Percentiles rank a stretch among this genome's conserved stretches.
Conservation (phyloP, 1,140 invertebrate species). For the Pseudomyrmex cubaensis region DNA sequence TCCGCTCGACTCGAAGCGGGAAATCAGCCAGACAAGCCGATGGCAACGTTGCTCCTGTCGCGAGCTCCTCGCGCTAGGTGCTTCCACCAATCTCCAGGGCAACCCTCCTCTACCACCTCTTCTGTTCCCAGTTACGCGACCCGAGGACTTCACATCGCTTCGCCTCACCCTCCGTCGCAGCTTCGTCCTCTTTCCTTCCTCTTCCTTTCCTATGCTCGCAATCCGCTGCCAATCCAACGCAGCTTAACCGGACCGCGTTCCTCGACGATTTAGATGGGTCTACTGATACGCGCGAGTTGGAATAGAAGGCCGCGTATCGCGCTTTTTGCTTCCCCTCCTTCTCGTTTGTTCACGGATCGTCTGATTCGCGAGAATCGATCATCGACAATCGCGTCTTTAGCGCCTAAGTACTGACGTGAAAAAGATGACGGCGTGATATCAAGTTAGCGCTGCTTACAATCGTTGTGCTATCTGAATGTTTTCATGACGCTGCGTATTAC, state of each 20-base stretch:
- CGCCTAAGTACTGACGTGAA: conserved; percentile 39
- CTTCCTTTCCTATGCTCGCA: conserved; percentile 24
- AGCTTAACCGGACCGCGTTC: conserved; percentile 38
- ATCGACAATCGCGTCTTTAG: conserved; percentile 44
- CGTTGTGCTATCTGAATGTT: conserved; percentile 40
- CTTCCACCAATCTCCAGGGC: conserved; percentile 58
- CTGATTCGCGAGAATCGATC: conserved; percentile 20
- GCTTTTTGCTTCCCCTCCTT: not conserved
- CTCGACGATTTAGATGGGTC: conserved; percentile 54
- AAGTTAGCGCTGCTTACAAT: conserved; percentile 36
- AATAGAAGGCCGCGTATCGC: conserved; percentile 40
- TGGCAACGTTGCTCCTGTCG: conserved; percentile 76
- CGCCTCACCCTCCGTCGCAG: conserved; percentile 27
- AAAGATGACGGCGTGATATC: conserved; percentile 42
- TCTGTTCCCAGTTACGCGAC: not conserved
- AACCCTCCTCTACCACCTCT: conserved; percentile 3
- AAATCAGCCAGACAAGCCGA: conserved; percentile 76
- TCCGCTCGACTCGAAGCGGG: conserved; percentile 69
- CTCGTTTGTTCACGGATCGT: not conserved
- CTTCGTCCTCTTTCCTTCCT: not conserved
- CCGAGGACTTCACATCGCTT: conserved; percentile 20
- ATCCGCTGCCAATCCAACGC: conserved; percentile 50
- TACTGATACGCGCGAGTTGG: conserved; percentile 46
- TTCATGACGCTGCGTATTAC: conserved; percentile 50
- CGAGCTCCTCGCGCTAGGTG: conserved; percentile 65